Evolutionary conservation across 2,888 invertebrate genomes (phyloP).

Genomic region (Empis livida): DNA sequence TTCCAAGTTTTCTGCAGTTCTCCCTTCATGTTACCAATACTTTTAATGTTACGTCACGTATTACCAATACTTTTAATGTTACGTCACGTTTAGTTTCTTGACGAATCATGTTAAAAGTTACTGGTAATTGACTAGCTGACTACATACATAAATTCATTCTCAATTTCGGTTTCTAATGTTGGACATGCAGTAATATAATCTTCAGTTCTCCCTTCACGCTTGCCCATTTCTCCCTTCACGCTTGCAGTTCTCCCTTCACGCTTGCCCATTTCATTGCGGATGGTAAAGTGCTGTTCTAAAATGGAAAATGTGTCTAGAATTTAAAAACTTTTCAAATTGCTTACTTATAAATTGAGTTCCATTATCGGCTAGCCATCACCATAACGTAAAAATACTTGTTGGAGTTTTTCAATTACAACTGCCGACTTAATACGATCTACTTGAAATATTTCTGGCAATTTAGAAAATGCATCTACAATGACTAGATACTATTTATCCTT

Average conservation of each 20-base stretch:
- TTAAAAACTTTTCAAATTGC: constrained; percentile 7
- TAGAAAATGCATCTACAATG: constrained; percentile 29
- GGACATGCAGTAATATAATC: constrained; percentile 11
- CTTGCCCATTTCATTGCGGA: constrained; percentile 14
- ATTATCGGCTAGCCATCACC: constrained; percentile 11
- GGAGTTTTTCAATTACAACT: constrained; percentile 10
- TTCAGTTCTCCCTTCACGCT: too few relatives aligned
- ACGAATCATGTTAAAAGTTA: constrained; percentile 9
- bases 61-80: constrained; percentile 1
- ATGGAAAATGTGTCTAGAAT: constrained; percentile 6
- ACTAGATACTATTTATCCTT: constrained; percentile 15
- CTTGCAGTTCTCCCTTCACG: too few relatives aligned
- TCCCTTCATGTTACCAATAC: constrained; percentile 11
- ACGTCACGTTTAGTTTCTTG: constrained; percentile 11
- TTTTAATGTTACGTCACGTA: too few relatives aligned
- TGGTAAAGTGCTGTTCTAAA: constrained; percentile 5
- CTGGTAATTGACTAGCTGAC: background rate
- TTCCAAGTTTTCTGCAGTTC: constrained; percentile 8
- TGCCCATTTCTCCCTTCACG: too few relatives aligned
- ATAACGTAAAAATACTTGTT: constrained; percentile 13
- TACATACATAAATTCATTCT: too few relatives aligned
- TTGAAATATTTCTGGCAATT: constrained; percentile 30
- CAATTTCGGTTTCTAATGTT: constrained; percentile 3
- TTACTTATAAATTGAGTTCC: constrained; percentile 7
- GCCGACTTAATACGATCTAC: constrained; percentile 13